Conservation (phyloP, 2,888 invertebrate species). For the Acanthosoma haemorrhoidale region DNA sequence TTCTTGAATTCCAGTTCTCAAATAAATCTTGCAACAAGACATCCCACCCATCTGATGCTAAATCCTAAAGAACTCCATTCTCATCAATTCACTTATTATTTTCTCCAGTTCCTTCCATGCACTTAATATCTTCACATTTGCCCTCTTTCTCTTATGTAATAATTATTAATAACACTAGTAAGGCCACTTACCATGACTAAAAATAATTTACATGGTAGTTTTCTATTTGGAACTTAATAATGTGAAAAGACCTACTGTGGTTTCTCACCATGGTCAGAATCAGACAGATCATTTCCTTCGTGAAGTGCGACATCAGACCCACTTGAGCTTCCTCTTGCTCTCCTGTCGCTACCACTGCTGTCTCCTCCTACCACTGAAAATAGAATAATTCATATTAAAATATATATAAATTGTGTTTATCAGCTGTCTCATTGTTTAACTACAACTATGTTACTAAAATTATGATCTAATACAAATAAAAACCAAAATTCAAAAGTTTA, state of each 20-base stretch:
- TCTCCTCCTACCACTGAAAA: conserved; percentile 32
- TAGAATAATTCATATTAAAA: not conserved
- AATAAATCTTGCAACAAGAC: too few relatives aligned
- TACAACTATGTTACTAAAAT: not conserved
- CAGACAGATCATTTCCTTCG: conserved; percentile 53
- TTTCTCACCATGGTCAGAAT: conserved; percentile 40
- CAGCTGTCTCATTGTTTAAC: not conserved
- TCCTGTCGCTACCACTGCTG: conserved; percentile 39
- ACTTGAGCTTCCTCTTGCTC: conserved; percentile 56
- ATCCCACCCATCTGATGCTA: too few relatives aligned
- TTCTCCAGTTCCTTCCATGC: too few relatives aligned
- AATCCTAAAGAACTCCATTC: too few relatives aligned
- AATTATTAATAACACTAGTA: too few relatives aligned
- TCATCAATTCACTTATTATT: too few relatives aligned
- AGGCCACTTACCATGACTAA: too few relatives aligned
- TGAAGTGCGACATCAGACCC: conserved; percentile 60
- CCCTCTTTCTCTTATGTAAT: too few relatives aligned
- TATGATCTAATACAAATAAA: not conserved
- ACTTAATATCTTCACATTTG: too few relatives aligned
- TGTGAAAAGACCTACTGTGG: conserved; percentile 8
- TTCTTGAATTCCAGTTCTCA: too few relatives aligned
- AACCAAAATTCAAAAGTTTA: not conserved
- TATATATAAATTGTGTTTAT: not conserved
- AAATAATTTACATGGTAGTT: too few relatives aligned
- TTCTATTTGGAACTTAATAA: too few relatives aligned